Evolutionary conservation across 2,113 vertebrate species (phyloP).

Genomic region (Macrotus californicus): DNA sequence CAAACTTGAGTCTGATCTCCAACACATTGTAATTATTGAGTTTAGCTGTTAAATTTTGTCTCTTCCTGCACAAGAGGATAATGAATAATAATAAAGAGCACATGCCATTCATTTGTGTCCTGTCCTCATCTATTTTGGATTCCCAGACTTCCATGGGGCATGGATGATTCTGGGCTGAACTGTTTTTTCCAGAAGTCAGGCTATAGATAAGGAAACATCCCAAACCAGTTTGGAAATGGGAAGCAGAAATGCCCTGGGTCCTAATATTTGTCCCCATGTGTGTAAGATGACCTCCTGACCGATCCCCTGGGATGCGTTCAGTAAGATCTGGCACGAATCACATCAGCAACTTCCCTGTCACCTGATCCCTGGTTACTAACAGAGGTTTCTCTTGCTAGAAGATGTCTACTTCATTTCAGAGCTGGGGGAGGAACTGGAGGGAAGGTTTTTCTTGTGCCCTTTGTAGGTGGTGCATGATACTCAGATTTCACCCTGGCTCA

Average conservation of each 20-base stretch:
- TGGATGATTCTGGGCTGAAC: not conserved
- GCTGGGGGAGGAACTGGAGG: not conserved
- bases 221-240: conserved; percentile 36
- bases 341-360: not conserved
- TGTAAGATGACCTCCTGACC: conserved; percentile 41
- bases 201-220: conserved; percentile 30
- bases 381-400: not conserved
- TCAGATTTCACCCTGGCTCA: not conserved
- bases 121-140: not conserved
- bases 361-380: not conserved
- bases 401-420: not conserved
- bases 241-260: not conserved
- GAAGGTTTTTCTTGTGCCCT: not conserved
- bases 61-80: conserved; percentile 75
- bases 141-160: not conserved
- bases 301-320: not conserved
- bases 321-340: not conserved
- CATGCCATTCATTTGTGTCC: not conserved
- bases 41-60: conserved; percentile 76
- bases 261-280: not conserved
- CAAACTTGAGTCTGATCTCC: conserved; percentile 15
- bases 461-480: not conserved
- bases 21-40: conserved; percentile 60
- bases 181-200: not conserved
- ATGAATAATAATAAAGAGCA: conserved; percentile 77